These are phyloP conservation scores for Rhagoletis pomonella DNA, from an alignment of 1,140 invertebrate genomes.

Conservation along the genomic window DNA sequence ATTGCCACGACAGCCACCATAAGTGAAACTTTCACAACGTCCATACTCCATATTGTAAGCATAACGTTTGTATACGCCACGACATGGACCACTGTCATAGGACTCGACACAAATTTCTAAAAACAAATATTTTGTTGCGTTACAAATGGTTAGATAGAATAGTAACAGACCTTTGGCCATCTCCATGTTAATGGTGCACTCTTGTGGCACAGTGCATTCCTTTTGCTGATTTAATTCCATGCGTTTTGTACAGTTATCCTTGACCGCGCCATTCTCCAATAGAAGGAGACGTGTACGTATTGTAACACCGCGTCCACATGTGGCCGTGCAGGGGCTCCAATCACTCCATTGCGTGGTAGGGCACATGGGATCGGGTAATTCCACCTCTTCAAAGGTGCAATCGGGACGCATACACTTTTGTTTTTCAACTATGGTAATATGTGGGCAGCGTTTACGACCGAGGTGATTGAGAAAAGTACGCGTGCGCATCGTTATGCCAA, in stretches of 20 bases:
- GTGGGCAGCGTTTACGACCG: constrained; percentile 86
- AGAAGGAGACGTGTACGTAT: constrained; percentile 83
- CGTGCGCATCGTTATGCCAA: constrained; percentile 84
- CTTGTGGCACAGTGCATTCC: constrained; percentile 79
- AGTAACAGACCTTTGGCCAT: constrained; percentile 81
- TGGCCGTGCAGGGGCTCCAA: constrained; percentile 82
- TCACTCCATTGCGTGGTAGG: constrained; percentile 82
- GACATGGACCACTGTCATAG: constrained; percentile 85
- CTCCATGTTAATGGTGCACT: constrained; percentile 82
- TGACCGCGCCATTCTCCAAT: constrained; percentile 77
- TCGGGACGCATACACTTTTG: constrained; percentile 83
- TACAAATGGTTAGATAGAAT: too few species aligned
- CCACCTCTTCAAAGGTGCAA: constrained; percentile 77
- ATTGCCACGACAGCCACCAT: constrained; percentile 93
- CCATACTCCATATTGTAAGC: constrained; percentile 84
- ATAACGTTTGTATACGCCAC: constrained; percentile 88
- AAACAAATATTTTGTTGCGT: constrained; percentile 56
- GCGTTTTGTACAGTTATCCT: constrained; percentile 77
- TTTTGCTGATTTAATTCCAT: constrained; percentile 81
- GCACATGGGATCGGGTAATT: constrained; percentile 78
- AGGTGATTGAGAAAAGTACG: constrained; percentile 83
- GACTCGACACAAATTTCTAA: constrained; percentile 86
- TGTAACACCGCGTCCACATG: constrained; percentile 82
- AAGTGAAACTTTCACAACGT: constrained; percentile 88
- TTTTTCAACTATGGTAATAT: constrained; percentile 82